A percentile compares a stretch with the other conserved stretches of the same genome.
phyloP scores from a whole-genome alignment of 2,113 vertebrate genomes.

The Pollimyrus isidori region DNA sequence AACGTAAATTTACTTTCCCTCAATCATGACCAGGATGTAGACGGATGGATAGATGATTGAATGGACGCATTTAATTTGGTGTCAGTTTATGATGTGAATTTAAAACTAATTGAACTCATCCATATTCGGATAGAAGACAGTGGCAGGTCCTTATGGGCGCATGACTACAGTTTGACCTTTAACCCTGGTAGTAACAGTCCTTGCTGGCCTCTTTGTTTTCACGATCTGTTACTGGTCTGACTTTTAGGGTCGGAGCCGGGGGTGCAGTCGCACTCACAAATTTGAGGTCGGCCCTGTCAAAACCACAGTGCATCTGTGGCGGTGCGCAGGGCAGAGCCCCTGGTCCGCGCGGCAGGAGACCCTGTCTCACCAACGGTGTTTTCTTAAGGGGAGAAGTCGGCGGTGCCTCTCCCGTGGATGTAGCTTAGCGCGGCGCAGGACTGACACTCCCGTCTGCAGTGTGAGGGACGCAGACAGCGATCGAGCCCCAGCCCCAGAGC shows the following conservation, averaged over 20 bases:
- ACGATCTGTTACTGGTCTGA: neutral
- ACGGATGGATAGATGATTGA: neutral
- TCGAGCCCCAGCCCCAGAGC: neutral
- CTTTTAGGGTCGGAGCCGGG: neutral
- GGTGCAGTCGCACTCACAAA: neutral
- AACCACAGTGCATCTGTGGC: neutral
- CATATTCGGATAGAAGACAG: neutral
- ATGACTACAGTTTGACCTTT: neutral
- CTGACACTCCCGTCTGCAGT: neutral
- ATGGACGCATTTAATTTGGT: neutral
- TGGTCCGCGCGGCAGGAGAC: neutral
- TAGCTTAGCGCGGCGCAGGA: no score
- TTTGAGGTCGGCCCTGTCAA: neutral
- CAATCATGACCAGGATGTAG: neutral
- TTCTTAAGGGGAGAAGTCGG: neutral
- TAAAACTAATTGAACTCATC: neutral
- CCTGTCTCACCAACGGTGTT: no score
- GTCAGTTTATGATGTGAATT: neutral
- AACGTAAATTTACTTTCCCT: neutral
- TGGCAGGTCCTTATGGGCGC: neutral
- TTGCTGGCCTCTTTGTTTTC: neutral
- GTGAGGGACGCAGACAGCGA: neutral
- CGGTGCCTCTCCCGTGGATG: neutral
- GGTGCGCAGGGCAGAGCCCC: accelerated
- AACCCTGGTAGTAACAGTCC: neutral